Percentiles rank a stretch among this genome's conserved stretches.
Conservation (phyloP, 2,888 invertebrate genomes). For the Biston stratarius region DNA sequence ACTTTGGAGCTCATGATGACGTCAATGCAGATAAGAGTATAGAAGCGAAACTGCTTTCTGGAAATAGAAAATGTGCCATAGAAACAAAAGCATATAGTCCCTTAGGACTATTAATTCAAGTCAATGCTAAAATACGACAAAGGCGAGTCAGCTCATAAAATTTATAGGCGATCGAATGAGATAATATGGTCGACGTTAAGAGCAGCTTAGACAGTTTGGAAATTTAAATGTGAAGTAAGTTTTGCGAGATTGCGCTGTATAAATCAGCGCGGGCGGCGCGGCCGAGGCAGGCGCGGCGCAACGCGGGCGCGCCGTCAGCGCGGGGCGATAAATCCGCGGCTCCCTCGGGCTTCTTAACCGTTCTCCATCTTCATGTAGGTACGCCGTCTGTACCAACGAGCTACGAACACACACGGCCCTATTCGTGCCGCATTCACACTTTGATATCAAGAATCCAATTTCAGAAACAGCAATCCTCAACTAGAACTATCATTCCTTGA, state of each 20-base stretch:
- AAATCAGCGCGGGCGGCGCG: slow-evolving; percentile 78
- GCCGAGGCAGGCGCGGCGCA: slow-evolving; percentile 53
- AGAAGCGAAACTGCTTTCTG: slow-evolving; percentile 3
- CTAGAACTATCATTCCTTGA: not conserved
- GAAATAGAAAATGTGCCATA: slow-evolving; percentile 48
- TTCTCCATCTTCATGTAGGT: slow-evolving; percentile 75
- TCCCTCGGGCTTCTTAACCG: slow-evolving; percentile 82
- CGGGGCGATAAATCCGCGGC: slow-evolving; percentile 81
- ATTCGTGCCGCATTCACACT: slow-evolving; percentile 31
- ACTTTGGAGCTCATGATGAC: slow-evolving; percentile 21
- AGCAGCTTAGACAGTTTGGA: slow-evolving; percentile 86
- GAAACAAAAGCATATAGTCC: slow-evolving; percentile 69
- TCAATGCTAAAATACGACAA: slow-evolving; percentile 79
- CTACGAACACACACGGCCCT: slow-evolving; percentile 34
- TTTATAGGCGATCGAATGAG: slow-evolving; percentile 87
- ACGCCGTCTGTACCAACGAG: slow-evolving; percentile 45
- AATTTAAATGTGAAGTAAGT: slow-evolving; percentile 87
- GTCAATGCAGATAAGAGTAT: slow-evolving; percentile 7
- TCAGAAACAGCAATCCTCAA: slow-evolving; percentile 26
- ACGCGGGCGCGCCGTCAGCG: slow-evolving; percentile 69
- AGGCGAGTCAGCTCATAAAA: slow-evolving; percentile 84
- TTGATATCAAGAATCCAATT: slow-evolving; percentile 29
- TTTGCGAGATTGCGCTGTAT: slow-evolving; percentile 86
- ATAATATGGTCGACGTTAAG: slow-evolving; percentile 86
- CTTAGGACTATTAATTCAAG: slow-evolving; percentile 78